Evolutionary conservation across 2,888 invertebrate species (phyloP).

Genomic region (Sinhomidia bicolor): DNA sequence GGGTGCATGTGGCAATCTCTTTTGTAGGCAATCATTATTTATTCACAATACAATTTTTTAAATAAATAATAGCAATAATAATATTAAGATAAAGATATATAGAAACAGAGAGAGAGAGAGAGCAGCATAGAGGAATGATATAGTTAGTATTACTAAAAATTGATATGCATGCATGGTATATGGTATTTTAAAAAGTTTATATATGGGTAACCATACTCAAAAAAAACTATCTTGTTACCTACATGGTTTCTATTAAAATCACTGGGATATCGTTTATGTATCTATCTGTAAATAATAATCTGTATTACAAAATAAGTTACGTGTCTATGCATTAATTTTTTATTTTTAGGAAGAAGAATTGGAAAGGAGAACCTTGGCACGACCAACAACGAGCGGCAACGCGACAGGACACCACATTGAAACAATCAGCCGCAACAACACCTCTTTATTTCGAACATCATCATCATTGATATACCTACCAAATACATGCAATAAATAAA

Average conservation of each 20-base stretch:
- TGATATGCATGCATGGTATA: neutral
- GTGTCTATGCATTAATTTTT: constrained; percentile 59
- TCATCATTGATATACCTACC: neutral
- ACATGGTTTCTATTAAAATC: neutral
- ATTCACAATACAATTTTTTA: constrained; percentile 13
- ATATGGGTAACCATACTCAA: neutral
- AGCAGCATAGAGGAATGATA: neutral
- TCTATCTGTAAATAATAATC: neutral
- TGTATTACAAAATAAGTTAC: constrained; percentile 47
- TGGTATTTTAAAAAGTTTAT: neutral
- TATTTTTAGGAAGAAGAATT: constrained; percentile 75
- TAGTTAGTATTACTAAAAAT: neutral
- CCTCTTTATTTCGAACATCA: constrained; percentile 23
- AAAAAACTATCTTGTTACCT: neutral
- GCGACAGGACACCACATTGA: constrained; percentile 64
- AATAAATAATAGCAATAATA: constrained; percentile 3
- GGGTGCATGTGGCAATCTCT: constrained; percentile 47
- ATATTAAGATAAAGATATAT: constrained; percentile 16
- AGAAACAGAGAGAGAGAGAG: neutral
- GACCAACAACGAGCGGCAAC: constrained; percentile 61
- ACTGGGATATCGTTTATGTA: neutral
- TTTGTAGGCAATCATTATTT: constrained; percentile 30
- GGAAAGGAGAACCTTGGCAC: constrained; percentile 75
- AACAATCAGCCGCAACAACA: constrained; percentile 46
- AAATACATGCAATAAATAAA: neutral